Percentiles rank a stretch among this genome's conserved stretches.
Evolutionary conservation across 2,113 vertebrate genomes (phyloP).

Genomic region (Phalacrocorax brasilianus): DNA sequence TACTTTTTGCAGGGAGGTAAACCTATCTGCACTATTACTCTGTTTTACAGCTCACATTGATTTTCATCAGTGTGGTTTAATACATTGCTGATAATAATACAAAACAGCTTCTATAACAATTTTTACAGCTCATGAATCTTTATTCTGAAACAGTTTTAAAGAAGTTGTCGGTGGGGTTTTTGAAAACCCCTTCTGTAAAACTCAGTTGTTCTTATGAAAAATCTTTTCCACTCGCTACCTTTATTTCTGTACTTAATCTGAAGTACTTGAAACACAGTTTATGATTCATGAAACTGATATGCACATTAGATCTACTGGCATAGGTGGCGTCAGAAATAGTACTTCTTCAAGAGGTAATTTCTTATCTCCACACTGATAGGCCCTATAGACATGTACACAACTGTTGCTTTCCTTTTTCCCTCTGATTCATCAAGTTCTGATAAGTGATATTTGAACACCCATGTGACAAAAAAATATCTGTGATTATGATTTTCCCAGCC

Average conservation of each 20-base stretch:
- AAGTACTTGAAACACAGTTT: conserved; percentile 5
- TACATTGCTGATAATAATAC: background rate
- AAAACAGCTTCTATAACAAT: background rate
- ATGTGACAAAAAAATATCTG: conserved; percentile 34
- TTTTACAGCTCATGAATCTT: conserved; percentile 19
- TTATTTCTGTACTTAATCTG: conserved; percentile 23
- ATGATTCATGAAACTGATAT: conserved; percentile 24
- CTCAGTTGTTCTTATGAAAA: background rate
- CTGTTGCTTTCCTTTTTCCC: background rate
- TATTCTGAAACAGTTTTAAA: conserved; percentile 18
- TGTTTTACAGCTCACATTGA: background rate
- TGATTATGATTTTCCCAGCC: background rate
- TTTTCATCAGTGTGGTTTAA: background rate
- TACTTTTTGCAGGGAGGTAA: background rate
- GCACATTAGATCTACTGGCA: background rate
- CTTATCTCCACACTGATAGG: background rate
- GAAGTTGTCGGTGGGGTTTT: background rate
- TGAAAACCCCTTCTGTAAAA: background rate
- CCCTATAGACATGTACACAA: background rate
- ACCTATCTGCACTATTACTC: background rate
- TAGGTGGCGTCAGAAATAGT: background rate
- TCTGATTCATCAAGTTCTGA: conserved; percentile 17
- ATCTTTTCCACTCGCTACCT: background rate
- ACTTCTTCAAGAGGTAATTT: background rate
- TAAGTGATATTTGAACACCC: conserved; percentile 3